A percentile compares a stretch with the other conserved stretches of the same genome.
Conservation (phyloP, 2,888 invertebrate genomes). For the Phytoseiulus persimilis region DNA sequence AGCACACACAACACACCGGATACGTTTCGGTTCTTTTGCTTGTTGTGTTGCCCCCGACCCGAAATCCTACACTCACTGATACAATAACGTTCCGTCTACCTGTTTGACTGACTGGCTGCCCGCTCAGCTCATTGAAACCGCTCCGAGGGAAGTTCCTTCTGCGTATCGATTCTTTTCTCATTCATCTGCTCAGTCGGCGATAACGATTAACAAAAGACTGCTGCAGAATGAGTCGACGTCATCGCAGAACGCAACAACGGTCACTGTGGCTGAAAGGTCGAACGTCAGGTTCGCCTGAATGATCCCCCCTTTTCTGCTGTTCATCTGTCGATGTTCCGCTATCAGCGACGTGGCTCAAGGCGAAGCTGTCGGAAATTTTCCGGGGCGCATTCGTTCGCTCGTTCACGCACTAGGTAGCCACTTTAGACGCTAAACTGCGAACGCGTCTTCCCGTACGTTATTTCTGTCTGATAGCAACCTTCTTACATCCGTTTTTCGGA, state of each 20-base stretch:
- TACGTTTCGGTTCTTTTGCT: neutral
- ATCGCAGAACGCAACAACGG: neutral
- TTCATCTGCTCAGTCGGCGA: neutral
- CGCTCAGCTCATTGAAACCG: neutral
- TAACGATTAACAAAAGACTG: neutral
- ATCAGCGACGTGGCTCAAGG: too few species aligned
- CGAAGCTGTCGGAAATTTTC: too few species aligned
- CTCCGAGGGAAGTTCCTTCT: neutral
- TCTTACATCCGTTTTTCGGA: too few species aligned
- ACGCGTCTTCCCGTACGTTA: too few species aligned
- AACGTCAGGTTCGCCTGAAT: neutral
- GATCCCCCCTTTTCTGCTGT: neutral
- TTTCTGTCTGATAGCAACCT: too few species aligned
- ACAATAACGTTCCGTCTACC: neutral
- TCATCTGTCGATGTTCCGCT: too few species aligned
- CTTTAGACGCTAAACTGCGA: too few species aligned
- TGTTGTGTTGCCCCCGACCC: neutral
- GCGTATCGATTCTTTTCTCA: neutral
- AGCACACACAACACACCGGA: neutral
- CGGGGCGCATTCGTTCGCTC: too few species aligned
- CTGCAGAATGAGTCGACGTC: neutral
- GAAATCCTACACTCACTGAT: neutral
- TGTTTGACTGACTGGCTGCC: neutral
- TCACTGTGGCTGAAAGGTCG: neutral
- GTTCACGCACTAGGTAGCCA: too few species aligned